Evolutionary conservation across 2,113 vertebrate genomes (phyloP).

Genomic region (Struthidea cinerea): DNA sequence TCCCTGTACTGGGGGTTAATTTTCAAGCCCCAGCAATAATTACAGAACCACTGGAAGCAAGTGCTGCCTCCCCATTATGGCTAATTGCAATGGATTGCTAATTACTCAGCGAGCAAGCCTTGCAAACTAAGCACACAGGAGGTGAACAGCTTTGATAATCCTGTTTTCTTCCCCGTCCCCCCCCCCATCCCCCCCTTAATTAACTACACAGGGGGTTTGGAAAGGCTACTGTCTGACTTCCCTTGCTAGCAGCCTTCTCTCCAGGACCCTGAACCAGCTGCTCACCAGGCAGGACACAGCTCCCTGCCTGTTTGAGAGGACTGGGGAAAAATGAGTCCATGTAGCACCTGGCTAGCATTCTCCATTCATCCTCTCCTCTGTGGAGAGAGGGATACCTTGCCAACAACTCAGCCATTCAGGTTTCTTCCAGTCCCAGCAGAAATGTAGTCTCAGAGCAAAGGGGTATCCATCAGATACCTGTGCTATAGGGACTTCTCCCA

Average conservation of each 20-base stretch:
- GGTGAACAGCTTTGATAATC: background rate
- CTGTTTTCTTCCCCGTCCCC: background rate
- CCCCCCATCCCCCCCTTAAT: background rate
- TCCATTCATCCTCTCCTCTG: background rate
- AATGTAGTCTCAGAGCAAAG: background rate
- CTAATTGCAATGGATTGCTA: conserved; percentile 24
- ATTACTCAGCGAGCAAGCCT: background rate
- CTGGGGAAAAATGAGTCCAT: background rate
- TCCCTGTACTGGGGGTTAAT: rapidly evolving
- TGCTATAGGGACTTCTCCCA: background rate
- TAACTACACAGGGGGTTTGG: background rate
- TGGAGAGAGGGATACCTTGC: background rate
- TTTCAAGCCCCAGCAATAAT: background rate
- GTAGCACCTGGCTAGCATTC: background rate
- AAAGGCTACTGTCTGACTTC: background rate
- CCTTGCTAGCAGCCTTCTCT: background rate
- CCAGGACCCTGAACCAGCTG: background rate
- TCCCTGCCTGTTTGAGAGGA: background rate
- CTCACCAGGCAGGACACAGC: background rate
- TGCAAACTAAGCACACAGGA: background rate
- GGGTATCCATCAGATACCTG: background rate
- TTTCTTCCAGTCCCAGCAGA: background rate
- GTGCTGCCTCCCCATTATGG: background rate
- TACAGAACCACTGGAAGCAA: background rate
- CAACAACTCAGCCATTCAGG: background rate